Base-by-base conservation (phyloP, 2,113 vertebrate genomes). In the Indicator maculatus region DNA sequence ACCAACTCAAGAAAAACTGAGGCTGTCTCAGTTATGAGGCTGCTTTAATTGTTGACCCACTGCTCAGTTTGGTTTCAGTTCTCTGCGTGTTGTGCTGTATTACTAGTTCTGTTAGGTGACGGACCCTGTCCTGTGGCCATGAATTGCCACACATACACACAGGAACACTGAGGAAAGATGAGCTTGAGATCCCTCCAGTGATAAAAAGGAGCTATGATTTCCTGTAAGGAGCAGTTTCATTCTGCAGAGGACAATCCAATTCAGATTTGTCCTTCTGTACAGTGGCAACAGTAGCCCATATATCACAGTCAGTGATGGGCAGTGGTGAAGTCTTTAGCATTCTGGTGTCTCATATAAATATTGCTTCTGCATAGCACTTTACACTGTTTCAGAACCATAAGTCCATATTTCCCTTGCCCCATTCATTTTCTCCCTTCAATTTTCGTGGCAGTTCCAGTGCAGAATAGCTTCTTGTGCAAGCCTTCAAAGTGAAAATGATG, bases 401-500 rank as follows among this genome's bases (percentile, higher is more conserved):
- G 70, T 95, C 88, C 53, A 6, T 88, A 88, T 91, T 96, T 96
- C 39, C 72, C 72, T 55, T 83, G 72, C 85, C 69, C 85, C 70
- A 83, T 89, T 94, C 65, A 78, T 93, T 96, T 95, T 81, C 64
- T 86, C 30, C 80, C 30, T 96, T 93, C 93, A 91, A 67, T 93
- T 95, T 95, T 75, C 91, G 65, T 72, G 86, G 88, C 94, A 85
- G 76, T 89, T 93, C 72, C 82, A 93, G 79, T 58, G 75, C 69
- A 93, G 90, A 91, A 95, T 52, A 96, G 73, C 76, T 90, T 83
- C 91, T 89, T 88, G 65, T 83, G 85, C 83, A 91, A 90, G 61
- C 61, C 91, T 93, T 93, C 95, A 88, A 94, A 95, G 93, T 77
- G 70, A 83, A 95, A 96, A 84, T 90, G 88, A 96, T 94, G 90